A percentile compares a stretch with the other conserved stretches of the same genome.
Evolutionary conservation across 1,140 invertebrate genomes (phyloP).

Genomic region (Augochlora pura): DNA sequence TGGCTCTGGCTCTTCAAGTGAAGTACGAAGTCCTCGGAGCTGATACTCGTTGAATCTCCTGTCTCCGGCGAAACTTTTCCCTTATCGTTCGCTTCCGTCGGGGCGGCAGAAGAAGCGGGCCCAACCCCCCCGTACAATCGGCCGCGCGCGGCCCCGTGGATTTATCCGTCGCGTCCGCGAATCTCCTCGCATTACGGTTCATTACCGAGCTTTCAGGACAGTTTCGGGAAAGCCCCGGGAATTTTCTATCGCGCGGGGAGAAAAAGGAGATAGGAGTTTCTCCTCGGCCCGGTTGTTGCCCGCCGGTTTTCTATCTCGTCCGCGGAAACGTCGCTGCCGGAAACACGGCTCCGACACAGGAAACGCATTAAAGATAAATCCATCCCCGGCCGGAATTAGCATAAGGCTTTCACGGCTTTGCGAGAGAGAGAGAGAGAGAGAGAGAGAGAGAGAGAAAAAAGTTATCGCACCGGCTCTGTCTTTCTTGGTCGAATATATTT

Average conservation of each 20-base stretch:
- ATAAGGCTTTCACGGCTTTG: not conserved
- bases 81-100: not conserved
- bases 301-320: not conserved
- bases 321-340: not conserved
- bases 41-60: slow-evolving; percentile 7
- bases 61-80: slow-evolving; percentile 2
- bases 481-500: not conserved
- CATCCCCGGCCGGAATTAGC: not conserved
- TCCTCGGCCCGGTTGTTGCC: too few relatives aligned
- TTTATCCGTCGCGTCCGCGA: not conserved
- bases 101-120: too few relatives aligned
- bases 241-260: not conserved
- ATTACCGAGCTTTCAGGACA: not conserved
- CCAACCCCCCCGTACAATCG: not conserved
- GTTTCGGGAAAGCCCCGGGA: not conserved
- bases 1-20: slow-evolving; percentile 90
- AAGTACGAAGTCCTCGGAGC: slow-evolving; percentile 83
- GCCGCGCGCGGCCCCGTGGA: not conserved
- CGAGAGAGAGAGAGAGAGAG: too few relatives aligned
- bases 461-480: not conserved
- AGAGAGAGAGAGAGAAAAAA: not conserved
- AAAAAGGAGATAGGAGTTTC: too few relatives aligned
- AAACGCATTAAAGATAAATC: not conserved
- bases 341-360: not conserved
- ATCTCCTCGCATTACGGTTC: not conserved